Evolutionary conservation across 2,113 vertebrate genomes (phyloP), one percentile per base, ranked within the genome.

Genomic region (Eudyptes chrysolophus): DNA sequence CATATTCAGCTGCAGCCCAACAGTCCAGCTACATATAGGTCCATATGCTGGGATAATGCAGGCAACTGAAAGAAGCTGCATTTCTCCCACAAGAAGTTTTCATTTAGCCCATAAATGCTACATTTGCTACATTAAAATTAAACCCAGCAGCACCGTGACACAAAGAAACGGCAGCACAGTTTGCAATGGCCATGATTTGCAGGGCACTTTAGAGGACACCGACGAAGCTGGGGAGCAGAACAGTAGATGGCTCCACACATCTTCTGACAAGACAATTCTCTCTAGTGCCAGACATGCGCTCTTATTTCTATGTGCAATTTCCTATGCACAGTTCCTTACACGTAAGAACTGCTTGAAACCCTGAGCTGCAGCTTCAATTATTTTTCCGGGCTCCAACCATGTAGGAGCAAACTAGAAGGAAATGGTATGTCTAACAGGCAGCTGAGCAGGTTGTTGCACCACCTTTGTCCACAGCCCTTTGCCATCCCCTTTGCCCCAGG

Each of bases 141-240:
- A 55, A 51, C 10, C 58, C 84, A 76, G 65, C 46, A 66, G 20
- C 64, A 66, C 22, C 0, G 1, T 29, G 36, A 49, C 48, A 44
- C 18, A 36, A 13, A 71, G 64, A 57, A 79, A 64, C 0, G 9
- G 7, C 87, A 42, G 54, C 49, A 34, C 38, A 13, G 42, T 7
- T 36, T 46, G 77, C 9, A 2, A 18, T 0, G 38, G 42, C 40
- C 42, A 25, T 0, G 6, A 4, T 52, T 64, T 25, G 52, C 65
- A 22, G 17, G 17, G 54, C 51, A 3, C 19, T 0, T 11, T 8
- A 20, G 29, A 68, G 26, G 48, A 34, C 34, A 16, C 2, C 0
- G 5, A 5, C 0, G 2, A 5, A 55, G 38, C 34, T 2, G 48
- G 40, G 32, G 44, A n/a, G 58, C 29, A 44, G n/a, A 66, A 36